Conservation (phyloP, 2,888 invertebrate species). For the Diarsia brunnea region DNA sequence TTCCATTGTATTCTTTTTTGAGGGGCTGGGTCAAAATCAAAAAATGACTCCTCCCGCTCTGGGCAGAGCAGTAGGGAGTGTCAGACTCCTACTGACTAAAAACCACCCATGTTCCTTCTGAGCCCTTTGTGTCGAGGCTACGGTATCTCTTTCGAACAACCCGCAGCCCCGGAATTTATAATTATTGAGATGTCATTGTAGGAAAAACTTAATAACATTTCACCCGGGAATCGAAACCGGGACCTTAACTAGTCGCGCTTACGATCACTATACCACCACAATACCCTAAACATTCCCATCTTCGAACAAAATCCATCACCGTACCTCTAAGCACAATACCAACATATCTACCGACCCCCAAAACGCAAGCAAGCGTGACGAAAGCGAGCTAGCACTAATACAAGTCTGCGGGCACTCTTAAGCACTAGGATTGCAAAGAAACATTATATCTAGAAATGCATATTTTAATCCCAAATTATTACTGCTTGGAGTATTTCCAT, state of each 20-base stretch:
- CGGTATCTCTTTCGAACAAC: too few relatives aligned
- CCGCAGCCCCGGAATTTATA: too few relatives aligned
- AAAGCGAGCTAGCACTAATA: slow-evolving; percentile 36
- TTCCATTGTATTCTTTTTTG: too few relatives aligned
- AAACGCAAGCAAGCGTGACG: slow-evolving; percentile 40
- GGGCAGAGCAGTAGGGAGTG: too few relatives aligned
- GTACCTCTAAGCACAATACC: neutral
- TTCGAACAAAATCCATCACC: neutral
- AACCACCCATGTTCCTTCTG: too few relatives aligned
- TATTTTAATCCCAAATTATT: slow-evolving; percentile 90
- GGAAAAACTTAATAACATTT: neutral
- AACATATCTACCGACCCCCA: slow-evolving; percentile 9
- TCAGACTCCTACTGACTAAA: too few relatives aligned
- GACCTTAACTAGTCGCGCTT: neutral
- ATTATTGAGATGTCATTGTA: neutral
- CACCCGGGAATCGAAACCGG: neutral
- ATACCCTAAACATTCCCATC: neutral
- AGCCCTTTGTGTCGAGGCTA: too few relatives aligned
- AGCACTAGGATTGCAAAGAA: slow-evolving; percentile 80
- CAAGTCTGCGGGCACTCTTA: slow-evolving; percentile 55
- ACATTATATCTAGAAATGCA: slow-evolving; percentile 83
- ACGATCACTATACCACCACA: neutral
- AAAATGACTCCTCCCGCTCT: too few relatives aligned
- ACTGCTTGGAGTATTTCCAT: slow-evolving; percentile 69
- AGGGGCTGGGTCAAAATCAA: too few relatives aligned